Evolutionary conservation across 2,797 vertebrate species (phyloP), one percentile per base, ranked within the genome.

Genomic region (Melopsittacus undulatus): DNA sequence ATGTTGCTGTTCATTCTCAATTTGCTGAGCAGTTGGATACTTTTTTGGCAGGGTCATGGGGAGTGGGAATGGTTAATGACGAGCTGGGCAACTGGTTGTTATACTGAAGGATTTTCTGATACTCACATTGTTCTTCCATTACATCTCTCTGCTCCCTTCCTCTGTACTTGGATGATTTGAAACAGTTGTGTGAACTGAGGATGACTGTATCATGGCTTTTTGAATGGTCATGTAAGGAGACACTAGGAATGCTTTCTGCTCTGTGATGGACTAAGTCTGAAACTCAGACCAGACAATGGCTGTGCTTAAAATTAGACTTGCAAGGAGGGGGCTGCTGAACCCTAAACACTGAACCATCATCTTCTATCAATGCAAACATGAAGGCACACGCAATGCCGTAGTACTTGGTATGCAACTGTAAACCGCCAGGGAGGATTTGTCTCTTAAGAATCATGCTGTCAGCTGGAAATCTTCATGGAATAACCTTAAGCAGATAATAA

Each of bases 341-440:
- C 45, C 72, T 79, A 29, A 63, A 15, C 1, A 34, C 45, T 52
- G 80, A 94, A 77, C 83, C 38, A 32, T 95, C 79, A n/a, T 75
- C 43, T 74, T 75, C 79, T 63, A 3, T 92, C 79, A 90, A 24
- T 30, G 52, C 83, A 93, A 95, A 95, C 61, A 17, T 38, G 94
- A 96, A 95, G 63, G 84, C 90, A 84, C 81, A 69, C 0, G 1
- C 11, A 18, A 30, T 91, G 91, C 86, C 72, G 70, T 83, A 43
- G 42, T 95, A 94, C 90, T 93, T 94, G 91, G 72, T 91, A 77
- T 80, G 95, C 80, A 79, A 77, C 80, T 96, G 89, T 94, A 81
- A 95, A 91, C 78, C 96, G 92, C 84, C 91, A 92, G 73, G 51
- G 87, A 95, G 80, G 83, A 90, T 96, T 97, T 97, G 51, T 88